These are phyloP conservation scores for Recurvirostra avosetta DNA, from an alignment of 2,113 vertebrate genomes.

Conservation along the genomic window DNA sequence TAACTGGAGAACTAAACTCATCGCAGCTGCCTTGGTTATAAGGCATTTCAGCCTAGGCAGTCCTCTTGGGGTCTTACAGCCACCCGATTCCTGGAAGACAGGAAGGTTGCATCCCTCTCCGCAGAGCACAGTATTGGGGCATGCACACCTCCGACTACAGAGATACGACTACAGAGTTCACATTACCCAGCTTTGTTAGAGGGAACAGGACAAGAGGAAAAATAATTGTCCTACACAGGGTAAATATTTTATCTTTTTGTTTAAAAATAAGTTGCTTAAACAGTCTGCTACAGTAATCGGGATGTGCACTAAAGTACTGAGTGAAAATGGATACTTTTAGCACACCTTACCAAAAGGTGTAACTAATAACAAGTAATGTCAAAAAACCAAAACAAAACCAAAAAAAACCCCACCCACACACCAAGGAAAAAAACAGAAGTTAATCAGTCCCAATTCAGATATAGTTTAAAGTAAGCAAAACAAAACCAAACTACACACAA, in stretches of 20 bases:
- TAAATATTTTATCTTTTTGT: background rate
- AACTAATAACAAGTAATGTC: background rate
- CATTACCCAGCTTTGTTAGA: background rate
- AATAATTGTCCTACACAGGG: background rate
- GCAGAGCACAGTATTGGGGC: background rate
- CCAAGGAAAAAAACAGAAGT: background rate
- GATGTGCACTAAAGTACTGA: background rate
- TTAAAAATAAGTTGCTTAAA: background rate
- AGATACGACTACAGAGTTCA: background rate
- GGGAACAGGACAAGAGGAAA: background rate
- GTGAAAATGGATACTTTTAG: background rate
- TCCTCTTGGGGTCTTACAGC: background rate
- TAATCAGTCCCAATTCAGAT: background rate
- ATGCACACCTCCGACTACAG: background rate
- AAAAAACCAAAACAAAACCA: background rate
- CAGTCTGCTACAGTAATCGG: background rate
- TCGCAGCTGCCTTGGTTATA: background rate
- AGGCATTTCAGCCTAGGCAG: background rate
- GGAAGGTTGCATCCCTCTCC: background rate
- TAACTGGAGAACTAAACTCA: background rate
- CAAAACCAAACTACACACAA: background rate
- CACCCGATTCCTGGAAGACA: rapidly evolving
- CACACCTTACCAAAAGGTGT: background rate
- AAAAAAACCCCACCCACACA: background rate
- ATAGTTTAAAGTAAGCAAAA: background rate